A percentile compares a stretch with the other conserved stretches of the same genome.
Evolutionary conservation across 2,113 vertebrate species (phyloP).

Genomic region (Euleptes europaea): DNA sequence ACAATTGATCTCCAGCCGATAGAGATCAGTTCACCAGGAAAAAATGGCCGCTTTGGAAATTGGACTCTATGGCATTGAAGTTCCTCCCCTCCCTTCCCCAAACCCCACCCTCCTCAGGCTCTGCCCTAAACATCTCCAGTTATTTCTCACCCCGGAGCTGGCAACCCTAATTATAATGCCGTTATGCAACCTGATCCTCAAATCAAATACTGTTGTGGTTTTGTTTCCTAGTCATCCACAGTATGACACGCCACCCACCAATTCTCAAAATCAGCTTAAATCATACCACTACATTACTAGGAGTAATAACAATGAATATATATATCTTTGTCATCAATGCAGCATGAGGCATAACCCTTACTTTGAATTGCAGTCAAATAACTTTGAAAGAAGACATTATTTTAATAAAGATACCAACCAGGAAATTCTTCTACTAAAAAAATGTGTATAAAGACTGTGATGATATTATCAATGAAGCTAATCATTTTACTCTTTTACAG

Average conservation of each 20-base stretch:
- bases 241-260: neutral
- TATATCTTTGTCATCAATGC: too few species aligned
- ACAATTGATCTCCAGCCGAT: too few species aligned
- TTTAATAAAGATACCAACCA: constrained; percentile 4
- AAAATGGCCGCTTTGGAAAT: too few species aligned
- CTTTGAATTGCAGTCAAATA: constrained; percentile 19
- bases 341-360: constrained; percentile 8
- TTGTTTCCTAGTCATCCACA: neutral
- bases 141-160: too few species aligned
- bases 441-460: constrained; percentile 10
- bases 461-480: constrained; percentile 35
- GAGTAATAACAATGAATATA: neutral
- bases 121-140: too few species aligned
- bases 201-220: neutral
- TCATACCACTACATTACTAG: neutral
- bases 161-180: neutral
- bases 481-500: neutral
- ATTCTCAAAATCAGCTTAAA: neutral
- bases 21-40: too few species aligned
- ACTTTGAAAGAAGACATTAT: constrained; percentile 28
- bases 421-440: constrained; percentile 25
- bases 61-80: too few species aligned
- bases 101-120: too few species aligned
- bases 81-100: too few species aligned
- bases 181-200: neutral